Evolutionary conservation across 2,113 vertebrate species (phyloP).

Genomic region (Butorides virescens): DNA sequence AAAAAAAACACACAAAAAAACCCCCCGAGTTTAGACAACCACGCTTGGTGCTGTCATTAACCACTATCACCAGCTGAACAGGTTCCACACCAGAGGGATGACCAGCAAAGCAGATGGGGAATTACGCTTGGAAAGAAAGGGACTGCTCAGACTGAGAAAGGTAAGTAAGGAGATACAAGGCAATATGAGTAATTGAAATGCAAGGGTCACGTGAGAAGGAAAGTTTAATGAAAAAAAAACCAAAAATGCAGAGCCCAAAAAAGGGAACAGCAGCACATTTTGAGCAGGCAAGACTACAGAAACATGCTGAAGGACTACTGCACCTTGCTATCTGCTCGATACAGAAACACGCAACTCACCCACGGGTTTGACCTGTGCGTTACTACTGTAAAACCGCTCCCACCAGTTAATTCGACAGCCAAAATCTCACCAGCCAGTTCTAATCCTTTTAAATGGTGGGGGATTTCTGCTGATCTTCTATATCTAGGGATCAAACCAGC

Average conservation of each 20-base stretch:
- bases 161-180: background rate
- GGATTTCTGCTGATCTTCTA: constrained; percentile 50
- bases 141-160: background rate
- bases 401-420: constrained; percentile 1
- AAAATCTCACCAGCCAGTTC: background rate
- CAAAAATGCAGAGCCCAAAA: rapidly evolving
- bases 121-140: background rate
- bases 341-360: background rate
- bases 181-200: background rate
- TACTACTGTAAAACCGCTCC: background rate
- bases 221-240: background rate
- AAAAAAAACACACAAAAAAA: background rate
- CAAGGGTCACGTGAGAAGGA: background rate
- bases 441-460: constrained; percentile 52
- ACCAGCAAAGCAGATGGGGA: background rate
- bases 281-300: background rate
- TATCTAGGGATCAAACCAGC: constrained; percentile 34
- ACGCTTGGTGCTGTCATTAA: background rate
- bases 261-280: background rate
- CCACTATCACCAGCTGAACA: background rate
- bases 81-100: background rate
- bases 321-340: background rate
- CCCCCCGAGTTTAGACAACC: background rate
- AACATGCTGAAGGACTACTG: background rate
- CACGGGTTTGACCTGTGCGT: background rate